Conservation (phyloP, 2,113 vertebrate species). For the Leptobrachium leishanense region DNA sequence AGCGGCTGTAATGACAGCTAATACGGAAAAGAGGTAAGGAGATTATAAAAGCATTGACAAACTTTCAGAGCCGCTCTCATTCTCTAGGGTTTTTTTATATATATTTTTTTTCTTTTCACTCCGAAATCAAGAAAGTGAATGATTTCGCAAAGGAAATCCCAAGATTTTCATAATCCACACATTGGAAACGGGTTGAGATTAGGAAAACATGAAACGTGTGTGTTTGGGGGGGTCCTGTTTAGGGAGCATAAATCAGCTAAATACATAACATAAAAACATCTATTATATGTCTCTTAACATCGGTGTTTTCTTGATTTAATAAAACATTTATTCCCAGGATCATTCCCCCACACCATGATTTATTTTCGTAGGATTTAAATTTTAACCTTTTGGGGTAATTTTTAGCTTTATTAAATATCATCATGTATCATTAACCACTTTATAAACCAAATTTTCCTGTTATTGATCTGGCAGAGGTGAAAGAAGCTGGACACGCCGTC, state of each 20-base stretch:
- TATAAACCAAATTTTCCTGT: no score
- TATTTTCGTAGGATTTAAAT: no score
- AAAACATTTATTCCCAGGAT: no score
- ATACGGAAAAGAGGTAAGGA: not conserved
- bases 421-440: no score
- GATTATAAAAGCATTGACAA: not conserved
- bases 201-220: conserved; percentile 38
- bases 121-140: conserved; percentile 20
- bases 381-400: no score
- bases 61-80: not conserved
- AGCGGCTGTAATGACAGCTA: not conserved
- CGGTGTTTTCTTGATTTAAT: conserved; percentile 13
- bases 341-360: no score
- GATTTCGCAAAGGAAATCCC: conserved; percentile 42
- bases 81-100: no score
- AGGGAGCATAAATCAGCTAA: conserved; percentile 53
- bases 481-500: no score
- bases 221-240: conserved; percentile 52
- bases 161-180: conserved; percentile 33
- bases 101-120: no score
- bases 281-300: conserved; percentile 7
- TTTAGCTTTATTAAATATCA: no score
- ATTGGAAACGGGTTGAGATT: conserved; percentile 21
- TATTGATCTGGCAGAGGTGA: no score
- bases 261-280: conserved; percentile 47